These are phyloP conservation scores for Anthopleura sola DNA, from an alignment of 64 coral and sea anemone species.

Conservation along the genomic window DNA sequence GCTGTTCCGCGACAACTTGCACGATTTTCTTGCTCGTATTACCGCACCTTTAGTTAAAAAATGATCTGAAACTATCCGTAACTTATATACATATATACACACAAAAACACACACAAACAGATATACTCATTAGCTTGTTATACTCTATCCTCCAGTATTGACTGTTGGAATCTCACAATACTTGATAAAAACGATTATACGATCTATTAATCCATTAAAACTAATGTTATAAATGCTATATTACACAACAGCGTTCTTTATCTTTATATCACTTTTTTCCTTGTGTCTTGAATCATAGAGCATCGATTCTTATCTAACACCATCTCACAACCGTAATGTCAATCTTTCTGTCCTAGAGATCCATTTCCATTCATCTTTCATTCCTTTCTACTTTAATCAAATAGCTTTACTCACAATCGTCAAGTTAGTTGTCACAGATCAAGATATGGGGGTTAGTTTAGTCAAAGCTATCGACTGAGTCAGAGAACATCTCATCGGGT, in stretches of 20 bases:
- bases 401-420: not conserved
- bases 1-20: too few species aligned
- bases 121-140: not conserved
- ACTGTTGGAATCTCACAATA: not conserved
- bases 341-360: not conserved
- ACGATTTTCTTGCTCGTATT: too few species aligned
- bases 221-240: not conserved
- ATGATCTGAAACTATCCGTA: not conserved
- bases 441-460: not conserved
- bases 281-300: not conserved
- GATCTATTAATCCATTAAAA: not conserved
- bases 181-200: not conserved
- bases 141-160: not conserved
- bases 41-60: too few species aligned
- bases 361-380: not conserved
- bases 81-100: slow-evolving; percentile 2
- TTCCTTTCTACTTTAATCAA: slow-evolving; percentile 7
- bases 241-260: not conserved
- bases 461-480: not conserved
- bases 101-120: not conserved
- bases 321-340: not conserved
- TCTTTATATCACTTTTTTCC: not conserved
- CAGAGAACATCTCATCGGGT: slow-evolving; percentile 31
- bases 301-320: not conserved
- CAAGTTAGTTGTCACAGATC: not conserved